Evolutionary conservation across 2,888 invertebrate species (phyloP), one percentile per base, ranked within the genome.

Genomic region (Eretmocerus hayati): DNA sequence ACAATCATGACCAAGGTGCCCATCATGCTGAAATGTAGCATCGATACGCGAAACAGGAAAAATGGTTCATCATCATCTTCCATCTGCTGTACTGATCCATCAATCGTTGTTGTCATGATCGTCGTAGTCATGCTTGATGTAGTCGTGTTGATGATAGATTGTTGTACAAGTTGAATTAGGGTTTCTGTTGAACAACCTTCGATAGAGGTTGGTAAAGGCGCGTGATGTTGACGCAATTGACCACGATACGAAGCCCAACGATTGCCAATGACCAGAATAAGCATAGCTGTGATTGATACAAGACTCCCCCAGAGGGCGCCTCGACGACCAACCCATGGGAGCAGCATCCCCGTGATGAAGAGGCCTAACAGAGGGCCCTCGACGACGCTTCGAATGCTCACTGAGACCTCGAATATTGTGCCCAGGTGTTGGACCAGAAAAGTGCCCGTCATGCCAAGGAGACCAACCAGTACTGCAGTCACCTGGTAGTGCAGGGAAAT

Each of bases 291-390:
- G n/a, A 69, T 42, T 15, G 63, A 58, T 4, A 55, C 50, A 21
- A 59, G 53, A 22, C 64, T 74, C 0, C 81, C 81, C 46, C 72
- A 72, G 38, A 81, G 62, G 13, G 79, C 78, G 13, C 80, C 80
- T 75, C 77, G 60, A 19, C 76, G 77, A 2, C 35, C 39, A 1
- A 46, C 79, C 60, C 77, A 79, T 0, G 85, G 82, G 53, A 81
- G 78, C 21, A 85, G 74, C 59, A 85, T 80, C 5, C 86, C 86
- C 20, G 85, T 64, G 1, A 80, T 77, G 60, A 85, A 86, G 4
- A 85, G 69, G 1, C 84, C 86, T 2, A 85, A 70, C 5, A 82
- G 66, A 0, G 85, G 82, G 2, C 85, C 84, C 13, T 80, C 78
- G 0, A 81, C 78, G 2, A 83, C 75, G 1, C 83, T 83, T 5